Base-by-base conservation (phyloP, 1,140 invertebrate genomes). In the Drosophila saltans region DNA sequence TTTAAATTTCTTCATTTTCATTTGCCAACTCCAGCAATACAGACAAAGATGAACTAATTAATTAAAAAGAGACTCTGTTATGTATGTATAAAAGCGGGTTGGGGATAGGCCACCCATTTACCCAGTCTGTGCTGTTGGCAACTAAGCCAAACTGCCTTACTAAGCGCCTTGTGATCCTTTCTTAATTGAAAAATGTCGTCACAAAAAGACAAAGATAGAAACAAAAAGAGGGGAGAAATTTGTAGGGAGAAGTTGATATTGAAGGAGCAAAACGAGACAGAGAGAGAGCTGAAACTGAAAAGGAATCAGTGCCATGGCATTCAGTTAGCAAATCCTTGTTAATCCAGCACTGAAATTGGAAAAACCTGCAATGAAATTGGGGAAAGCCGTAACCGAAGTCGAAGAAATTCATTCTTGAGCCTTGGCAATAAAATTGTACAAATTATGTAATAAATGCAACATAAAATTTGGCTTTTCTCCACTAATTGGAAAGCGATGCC, bases 111-210 rank as follows among this genome's bases (percentile, higher is more conserved):
- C 59, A 33, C 60, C 24, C 30, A 55, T 16, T 43, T 4, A 56
- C 45, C 36, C 48, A 43, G 65, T 63, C 66, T 26, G 3, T 48
- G 57, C 8, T 69, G 41, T 52, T 52, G 45, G 45, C 24, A 52
- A 52, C 45, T 52, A 59, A 76, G 75, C 75, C 76, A 84, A 89
- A 89, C 84, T 90, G 83, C 80, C 83, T 88, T 88, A 88, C 85
- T 89, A 89, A 89, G 84, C 84, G 84, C 84, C 84, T 81, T 81
- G 66, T 81, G 85, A 89, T 90, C 86, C 85, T 90, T 90, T 90
- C 86, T 90, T 90, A 90, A 90, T 90, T 90, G 85, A 90, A 90
- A 90, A 90, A 90, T 89, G 84, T 89, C 84, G 81, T 89, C 84
- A 88, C 85, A 84, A 79, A 78, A 74, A 75, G 64, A 66, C 45